These are phyloP conservation scores for Drosophila limbata DNA, from an alignment of 2,888 invertebrate genomes.

Conservation along the genomic window DNA sequence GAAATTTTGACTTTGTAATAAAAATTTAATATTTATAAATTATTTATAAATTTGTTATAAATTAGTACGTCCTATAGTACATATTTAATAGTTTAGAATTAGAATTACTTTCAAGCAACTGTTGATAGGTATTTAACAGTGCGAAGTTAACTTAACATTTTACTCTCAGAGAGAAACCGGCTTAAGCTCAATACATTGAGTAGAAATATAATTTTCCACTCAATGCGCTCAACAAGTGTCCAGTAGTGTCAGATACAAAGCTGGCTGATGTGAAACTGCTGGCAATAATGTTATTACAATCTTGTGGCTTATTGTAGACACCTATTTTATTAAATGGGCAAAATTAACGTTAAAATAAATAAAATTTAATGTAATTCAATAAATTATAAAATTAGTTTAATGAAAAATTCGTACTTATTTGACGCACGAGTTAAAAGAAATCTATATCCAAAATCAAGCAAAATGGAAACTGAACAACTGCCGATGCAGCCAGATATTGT, in stretches of 20 bases:
- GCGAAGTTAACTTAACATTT: constrained; percentile 33
- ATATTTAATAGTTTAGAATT: background rate
- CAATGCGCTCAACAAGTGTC: constrained; percentile 26
- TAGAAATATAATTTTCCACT: constrained; percentile 1
- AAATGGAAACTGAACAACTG: too few species aligned
- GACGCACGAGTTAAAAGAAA: too few species aligned
- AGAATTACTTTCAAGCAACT: constrained; percentile 23
- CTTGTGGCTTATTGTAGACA: background rate
- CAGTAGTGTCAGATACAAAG: constrained; percentile 15
- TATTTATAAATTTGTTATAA: background rate
- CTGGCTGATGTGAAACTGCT: constrained; percentile 22
- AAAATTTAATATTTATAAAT: background rate
- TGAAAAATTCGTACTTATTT: too few species aligned
- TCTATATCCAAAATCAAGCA: too few species aligned
- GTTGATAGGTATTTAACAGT: constrained; percentile 21
- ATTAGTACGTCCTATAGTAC: background rate
- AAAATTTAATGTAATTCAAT: background rate
- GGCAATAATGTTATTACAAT: constrained; percentile 15
- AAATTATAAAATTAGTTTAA: too few species aligned
- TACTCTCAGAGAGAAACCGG: constrained; percentile 35
- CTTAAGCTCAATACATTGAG: constrained; percentile 14
- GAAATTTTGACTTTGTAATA: background rate
- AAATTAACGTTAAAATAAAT: too few species aligned
- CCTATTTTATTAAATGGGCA: background rate
- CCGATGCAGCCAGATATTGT: too few species aligned